phyloP scores from a whole-genome alignment of 1,140 invertebrate genomes.

The Scaptodrosophila lebanonensis region DNA sequence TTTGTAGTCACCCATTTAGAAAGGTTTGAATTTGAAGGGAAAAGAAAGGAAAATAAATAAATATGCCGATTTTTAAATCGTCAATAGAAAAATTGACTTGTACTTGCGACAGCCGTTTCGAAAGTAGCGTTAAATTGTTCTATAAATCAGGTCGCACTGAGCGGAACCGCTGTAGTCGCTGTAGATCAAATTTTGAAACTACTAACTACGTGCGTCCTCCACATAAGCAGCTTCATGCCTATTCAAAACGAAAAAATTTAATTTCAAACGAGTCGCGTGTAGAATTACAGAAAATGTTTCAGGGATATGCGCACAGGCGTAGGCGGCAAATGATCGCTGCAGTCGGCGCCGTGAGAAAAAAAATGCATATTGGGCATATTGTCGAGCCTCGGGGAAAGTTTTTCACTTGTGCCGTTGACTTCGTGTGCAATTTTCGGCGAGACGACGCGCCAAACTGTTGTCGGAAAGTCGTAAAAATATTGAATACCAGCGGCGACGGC shows the following conservation, averaged over 20 bases:
- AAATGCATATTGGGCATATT: conserved; percentile 3
- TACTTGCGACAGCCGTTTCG: conserved; percentile 16
- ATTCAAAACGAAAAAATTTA: conserved; percentile 40
- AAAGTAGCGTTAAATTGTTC: conserved; percentile 36
- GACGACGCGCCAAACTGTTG: conserved; percentile 51
- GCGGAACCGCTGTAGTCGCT: background rate
- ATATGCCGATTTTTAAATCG: too few species aligned
- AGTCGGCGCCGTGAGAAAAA: conserved; percentile 53
- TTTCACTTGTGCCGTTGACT: conserved; percentile 25
- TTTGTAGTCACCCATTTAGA: too few species aligned
- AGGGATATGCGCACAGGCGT: conserved; percentile 19
- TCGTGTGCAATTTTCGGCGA: conserved; percentile 52
- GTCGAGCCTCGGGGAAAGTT: conserved; percentile 13
- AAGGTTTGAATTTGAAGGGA: too few species aligned
- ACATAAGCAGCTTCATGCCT: conserved; percentile 41
- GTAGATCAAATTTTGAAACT: conserved; percentile 38
- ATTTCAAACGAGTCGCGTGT: conserved; percentile 49
- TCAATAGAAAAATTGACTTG: too few species aligned
- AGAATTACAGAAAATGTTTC: conserved; percentile 50
- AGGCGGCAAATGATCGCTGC: conserved; percentile 26
- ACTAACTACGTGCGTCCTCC: conserved; percentile 36
- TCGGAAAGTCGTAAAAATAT: conserved; percentile 39
- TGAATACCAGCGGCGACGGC: conserved; percentile 3
- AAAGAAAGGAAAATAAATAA: too few species aligned
- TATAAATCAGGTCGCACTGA: conserved; percentile 27